These are phyloP conservation scores for Emys orbicularis DNA, from an alignment of 2,797 vertebrate species.

Conservation along the genomic window DNA sequence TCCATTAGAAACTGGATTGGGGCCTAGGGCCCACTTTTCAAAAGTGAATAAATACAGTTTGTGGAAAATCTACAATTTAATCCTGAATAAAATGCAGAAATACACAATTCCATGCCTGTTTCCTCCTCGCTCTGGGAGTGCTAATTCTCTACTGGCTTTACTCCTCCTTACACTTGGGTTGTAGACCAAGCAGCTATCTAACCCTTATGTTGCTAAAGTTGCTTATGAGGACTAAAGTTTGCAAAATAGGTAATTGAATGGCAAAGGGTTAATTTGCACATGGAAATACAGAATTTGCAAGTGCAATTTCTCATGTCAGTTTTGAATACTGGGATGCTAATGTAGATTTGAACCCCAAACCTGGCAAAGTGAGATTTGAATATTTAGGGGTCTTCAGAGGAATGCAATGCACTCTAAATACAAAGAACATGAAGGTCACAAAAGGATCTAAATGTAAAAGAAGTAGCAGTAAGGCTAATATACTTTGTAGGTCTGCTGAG, in stretches of 20 bases:
- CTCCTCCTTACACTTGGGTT: neutral
- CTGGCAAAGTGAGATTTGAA: neutral
- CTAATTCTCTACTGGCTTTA: neutral
- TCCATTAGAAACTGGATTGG: neutral
- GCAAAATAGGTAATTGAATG: neutral
- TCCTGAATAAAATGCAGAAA: neutral
- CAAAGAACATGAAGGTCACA: neutral
- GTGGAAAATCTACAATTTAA: neutral
- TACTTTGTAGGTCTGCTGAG: too few species aligned
- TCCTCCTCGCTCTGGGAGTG: neutral
- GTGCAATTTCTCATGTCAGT: constrained; percentile 25
- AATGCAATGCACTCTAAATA: neutral
- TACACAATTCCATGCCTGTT: neutral
- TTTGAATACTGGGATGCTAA: neutral
- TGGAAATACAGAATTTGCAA: constrained; percentile 27
- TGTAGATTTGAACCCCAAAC: neutral
- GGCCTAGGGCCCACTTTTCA: neutral
- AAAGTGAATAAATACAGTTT: neutral
- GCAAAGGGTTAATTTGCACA: neutral
- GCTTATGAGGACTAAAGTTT: neutral
- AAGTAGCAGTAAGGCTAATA: neutral
- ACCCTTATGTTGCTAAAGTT: neutral
- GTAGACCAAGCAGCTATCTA: neutral
- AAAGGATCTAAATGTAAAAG: neutral
- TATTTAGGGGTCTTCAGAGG: neutral